A percentile compares a stretch with the other conserved stretches of the same genome.
phyloP scores from a whole-genome alignment of 2,113 vertebrate genomes.

The Actenoides lindsayi region DNA sequence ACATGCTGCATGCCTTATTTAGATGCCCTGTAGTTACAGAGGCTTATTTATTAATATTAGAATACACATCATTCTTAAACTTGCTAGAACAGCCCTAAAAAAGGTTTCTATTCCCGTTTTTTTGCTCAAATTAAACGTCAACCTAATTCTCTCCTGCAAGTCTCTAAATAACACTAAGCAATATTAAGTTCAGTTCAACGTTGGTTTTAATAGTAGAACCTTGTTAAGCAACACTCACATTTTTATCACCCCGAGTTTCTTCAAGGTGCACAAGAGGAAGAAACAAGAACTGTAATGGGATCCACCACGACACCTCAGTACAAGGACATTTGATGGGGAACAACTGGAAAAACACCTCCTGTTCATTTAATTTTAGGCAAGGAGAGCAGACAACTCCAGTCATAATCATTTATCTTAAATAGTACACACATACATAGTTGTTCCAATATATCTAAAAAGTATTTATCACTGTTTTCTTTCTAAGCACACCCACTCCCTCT shows the following conservation, averaged over 20 bases:
- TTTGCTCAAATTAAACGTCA: not conserved
- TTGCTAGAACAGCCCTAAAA: not conserved
- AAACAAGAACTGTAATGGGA: not conserved
- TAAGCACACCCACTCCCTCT: not conserved
- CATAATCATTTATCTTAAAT: not conserved
- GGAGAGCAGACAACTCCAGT: not conserved
- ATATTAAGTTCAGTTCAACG: not conserved
- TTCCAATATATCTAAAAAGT: not conserved
- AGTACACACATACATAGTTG: not conserved
- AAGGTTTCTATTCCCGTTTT: not conserved
- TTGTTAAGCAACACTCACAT: not conserved
- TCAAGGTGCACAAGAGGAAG: not conserved
- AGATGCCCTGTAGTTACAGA: not conserved
- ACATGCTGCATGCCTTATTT: not conserved
- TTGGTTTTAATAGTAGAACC: not conserved
- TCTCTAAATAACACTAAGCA: not conserved
- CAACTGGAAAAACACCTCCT: not conserved
- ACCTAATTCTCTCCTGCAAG: not conserved
- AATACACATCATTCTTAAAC: not conserved
- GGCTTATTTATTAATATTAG: not conserved
- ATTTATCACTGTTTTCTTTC: not conserved
- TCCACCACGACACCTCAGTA: not conserved
- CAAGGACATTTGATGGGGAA: not conserved
- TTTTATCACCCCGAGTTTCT: not conserved
- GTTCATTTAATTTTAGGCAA: not conserved